These are phyloP conservation scores for Ornithorhynchus anatinus DNA, from an alignment of 2,113 vertebrate species.

Conservation along the genomic window DNA sequence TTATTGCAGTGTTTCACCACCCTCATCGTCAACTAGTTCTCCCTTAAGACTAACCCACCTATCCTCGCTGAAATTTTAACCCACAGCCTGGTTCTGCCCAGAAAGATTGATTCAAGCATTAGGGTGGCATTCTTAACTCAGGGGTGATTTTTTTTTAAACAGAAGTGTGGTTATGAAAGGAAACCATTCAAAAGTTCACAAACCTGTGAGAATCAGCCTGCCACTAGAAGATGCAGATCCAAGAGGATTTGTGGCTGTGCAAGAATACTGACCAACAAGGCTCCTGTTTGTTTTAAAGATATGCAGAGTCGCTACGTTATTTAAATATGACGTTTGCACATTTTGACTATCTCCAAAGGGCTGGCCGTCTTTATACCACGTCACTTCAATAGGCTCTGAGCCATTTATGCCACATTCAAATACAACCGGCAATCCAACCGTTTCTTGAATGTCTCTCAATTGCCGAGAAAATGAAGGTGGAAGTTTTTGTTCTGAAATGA, in stretches of 20 bases:
- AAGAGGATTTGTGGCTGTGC: slow-evolving; percentile 83
- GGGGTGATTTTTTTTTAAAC: too few species aligned
- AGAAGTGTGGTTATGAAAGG: too few species aligned
- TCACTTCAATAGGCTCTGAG: slow-evolving; percentile 81
- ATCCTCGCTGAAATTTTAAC: too few species aligned
- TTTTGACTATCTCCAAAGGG: slow-evolving; percentile 68
- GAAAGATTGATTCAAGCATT: too few species aligned
- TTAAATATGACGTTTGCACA: slow-evolving; percentile 77
- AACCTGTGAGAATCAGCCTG: slow-evolving; percentile 88
- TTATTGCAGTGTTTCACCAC: too few species aligned
- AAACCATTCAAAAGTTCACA: slow-evolving; percentile 41
- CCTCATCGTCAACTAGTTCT: too few species aligned
- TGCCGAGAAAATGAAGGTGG: slow-evolving; percentile 87
- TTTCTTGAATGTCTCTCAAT: slow-evolving; percentile 83
- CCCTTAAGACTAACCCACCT: too few species aligned
- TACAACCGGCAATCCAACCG: slow-evolving; percentile 70
- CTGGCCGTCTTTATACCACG: slow-evolving; percentile 85
- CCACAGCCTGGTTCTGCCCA: too few species aligned
- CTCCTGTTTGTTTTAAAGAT: slow-evolving; percentile 75
- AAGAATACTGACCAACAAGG: slow-evolving; percentile 84
- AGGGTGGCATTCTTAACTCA: too few species aligned
- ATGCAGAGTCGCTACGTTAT: slow-evolving; percentile 80
- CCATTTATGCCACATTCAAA: slow-evolving; percentile 84
- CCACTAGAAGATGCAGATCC: slow-evolving; percentile 86
- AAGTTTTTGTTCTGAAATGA: slow-evolving; percentile 82